phyloP scores from a whole-genome alignment of 2,888 invertebrate genomes.

The Euspilapteryx auroguttella region DNA sequence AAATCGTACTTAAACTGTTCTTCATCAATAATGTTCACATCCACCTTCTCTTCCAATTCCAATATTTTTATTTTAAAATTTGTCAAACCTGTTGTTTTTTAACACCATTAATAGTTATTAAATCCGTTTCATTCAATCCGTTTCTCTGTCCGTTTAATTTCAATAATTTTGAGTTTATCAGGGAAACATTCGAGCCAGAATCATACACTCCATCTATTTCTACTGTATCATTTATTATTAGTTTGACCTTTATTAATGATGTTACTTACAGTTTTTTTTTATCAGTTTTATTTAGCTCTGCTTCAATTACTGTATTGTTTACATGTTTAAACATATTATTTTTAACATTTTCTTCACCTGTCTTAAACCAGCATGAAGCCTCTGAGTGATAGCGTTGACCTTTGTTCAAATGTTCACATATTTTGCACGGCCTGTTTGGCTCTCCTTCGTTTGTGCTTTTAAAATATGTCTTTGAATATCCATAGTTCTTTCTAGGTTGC shows the following conservation, averaged over 20 bases:
- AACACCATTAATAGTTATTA: constrained; percentile 9
- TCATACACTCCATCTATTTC: constrained; percentile 5
- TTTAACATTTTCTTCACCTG: constrained; percentile 1
- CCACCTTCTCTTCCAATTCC: constrained; percentile 3
- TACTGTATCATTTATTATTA: constrained; percentile 7
- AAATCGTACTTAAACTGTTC: constrained; percentile 5
- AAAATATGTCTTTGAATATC: too few species aligned
- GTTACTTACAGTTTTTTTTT: constrained; percentile 3
- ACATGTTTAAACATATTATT: not conserved
- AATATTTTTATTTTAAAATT: constrained; percentile 6
- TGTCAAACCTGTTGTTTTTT: constrained; percentile 6
- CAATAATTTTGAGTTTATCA: not conserved
- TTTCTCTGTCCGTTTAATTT: constrained; percentile 3
- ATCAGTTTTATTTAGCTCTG: constrained; percentile 1
- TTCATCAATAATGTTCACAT: constrained; percentile 5
- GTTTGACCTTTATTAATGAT: constrained; percentile 5
- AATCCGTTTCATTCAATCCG: constrained; percentile 6
- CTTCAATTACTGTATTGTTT: constrained; percentile 3
- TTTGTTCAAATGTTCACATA: constrained; percentile 3
- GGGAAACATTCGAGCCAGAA: constrained; percentile 3
- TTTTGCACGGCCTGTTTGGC: constrained; percentile 1
- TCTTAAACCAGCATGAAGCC: constrained; percentile 2
- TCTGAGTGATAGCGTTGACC: constrained; percentile 2
- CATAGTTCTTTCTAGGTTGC: not conserved
- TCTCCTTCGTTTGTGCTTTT: not conserved